Base-by-base conservation (phyloP, 53 echinoderm and acorn worm genomes). In the Astropecten irregularis region DNA sequence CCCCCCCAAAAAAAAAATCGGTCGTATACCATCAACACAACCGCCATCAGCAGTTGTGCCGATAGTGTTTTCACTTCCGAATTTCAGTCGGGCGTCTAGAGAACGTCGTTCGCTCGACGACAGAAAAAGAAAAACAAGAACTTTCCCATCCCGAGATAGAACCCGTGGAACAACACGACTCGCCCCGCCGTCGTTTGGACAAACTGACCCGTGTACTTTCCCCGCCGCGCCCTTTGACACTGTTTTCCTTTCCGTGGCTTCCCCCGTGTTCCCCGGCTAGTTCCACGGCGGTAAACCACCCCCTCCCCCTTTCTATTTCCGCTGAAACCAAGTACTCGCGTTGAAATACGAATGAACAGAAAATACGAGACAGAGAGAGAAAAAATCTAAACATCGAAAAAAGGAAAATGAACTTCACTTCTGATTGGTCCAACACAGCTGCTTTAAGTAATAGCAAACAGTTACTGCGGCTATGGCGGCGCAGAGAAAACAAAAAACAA, bases 381-480 rank as follows among this genome's bases (percentile, higher is more conserved):
- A n/a, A n/a, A n/a, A n/a, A n/a, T n/a, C n/a, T n/a, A n/a, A n/a
- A n/a, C n/a, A n/a, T n/a, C n/a, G 36, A 34, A 65, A 65, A 46
- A 7, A 46, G 47, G 14, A 34, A 65, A 65, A 34, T 13, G 18
- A 10, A 18, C 18, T 19, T n/a, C 20, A 65, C 56, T 40, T 38
- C 29, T 31, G 30, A 27, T 76, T 58, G 58, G 21, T 58, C 57
- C 13, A 76, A 39, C 76, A 57, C 76, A 76, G 56, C 76, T 76
- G 76, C 76, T 76, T 18, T 42, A 58, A 76, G 39, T 32, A 76
- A 76, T 76, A 76, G 76, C 76, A 76, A 76, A 76, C 76, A 76
- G 76, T 27, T 36, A 73, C 23, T 4, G 73, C 56, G 58, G 40
- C 40, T 19, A 40, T 14, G 36, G n/a, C 1, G 65, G 8, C 39